Evolutionary conservation across 2,888 invertebrate genomes (phyloP).

Genomic region (Cosmopolites sordidus): DNA sequence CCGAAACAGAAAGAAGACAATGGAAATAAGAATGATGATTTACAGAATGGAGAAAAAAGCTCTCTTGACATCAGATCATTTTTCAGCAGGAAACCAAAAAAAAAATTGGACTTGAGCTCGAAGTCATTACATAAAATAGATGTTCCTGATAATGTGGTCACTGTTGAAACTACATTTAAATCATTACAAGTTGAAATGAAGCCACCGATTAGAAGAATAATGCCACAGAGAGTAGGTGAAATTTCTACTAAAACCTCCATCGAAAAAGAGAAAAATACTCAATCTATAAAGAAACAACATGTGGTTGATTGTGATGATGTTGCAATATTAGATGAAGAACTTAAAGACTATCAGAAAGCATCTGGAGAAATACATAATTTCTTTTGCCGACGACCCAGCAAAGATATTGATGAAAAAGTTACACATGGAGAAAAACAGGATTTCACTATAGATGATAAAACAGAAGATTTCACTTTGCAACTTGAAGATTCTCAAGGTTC

Average conservation of each 20-base stretch:
- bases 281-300: not conserved
- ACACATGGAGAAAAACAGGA: too few relatives aligned
- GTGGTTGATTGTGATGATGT: not conserved
- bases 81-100: not conserved
- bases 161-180: not conserved
- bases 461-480: conserved; percentile 37
- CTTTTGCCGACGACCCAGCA: conserved; percentile 11
- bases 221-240: not conserved
- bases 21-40: not conserved
- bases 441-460: conserved; percentile 27
- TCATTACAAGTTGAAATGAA: too few relatives aligned
- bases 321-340: conserved; percentile 9
- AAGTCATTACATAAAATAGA: not conserved
- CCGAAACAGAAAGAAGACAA: not conserved
- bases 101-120: not conserved
- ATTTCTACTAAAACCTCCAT: not conserved
- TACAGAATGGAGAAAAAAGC: not conserved
- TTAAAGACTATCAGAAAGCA: conserved; percentile 11
- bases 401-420: not conserved
- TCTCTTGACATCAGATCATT: not conserved
- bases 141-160: not conserved
- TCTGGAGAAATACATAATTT: conserved; percentile 18
- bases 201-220: not conserved
- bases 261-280: not conserved
- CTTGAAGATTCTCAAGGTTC: conserved; percentile 32